These are phyloP conservation scores for Oceanodroma tethys DNA, from an alignment of 2,113 vertebrate species.

Conservation along the genomic window DNA sequence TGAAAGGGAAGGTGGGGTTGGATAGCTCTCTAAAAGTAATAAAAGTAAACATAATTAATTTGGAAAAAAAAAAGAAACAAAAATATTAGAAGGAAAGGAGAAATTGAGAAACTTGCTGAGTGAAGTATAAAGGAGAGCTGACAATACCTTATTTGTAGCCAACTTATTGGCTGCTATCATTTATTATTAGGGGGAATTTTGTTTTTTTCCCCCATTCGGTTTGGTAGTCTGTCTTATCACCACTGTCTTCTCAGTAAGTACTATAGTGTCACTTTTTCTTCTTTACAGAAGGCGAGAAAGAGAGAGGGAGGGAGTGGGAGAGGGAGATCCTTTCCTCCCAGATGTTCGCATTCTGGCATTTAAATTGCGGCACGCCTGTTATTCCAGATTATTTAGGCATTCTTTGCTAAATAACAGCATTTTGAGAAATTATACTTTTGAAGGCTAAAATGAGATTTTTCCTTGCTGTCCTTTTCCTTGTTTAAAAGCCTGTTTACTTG, in stretches of 20 bases:
- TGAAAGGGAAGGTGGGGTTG: background rate
- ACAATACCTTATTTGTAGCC: background rate
- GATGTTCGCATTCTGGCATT: background rate
- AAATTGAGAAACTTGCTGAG: background rate
- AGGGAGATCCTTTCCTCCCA: background rate
- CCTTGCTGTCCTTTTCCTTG: background rate
- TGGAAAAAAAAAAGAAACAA: background rate
- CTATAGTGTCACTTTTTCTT: background rate
- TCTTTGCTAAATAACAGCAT: background rate
- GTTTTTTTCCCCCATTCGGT: background rate
- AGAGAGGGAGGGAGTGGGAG: background rate
- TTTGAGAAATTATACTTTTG: background rate
- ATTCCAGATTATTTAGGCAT: background rate
- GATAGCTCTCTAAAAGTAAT: background rate
- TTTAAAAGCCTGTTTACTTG: background rate
- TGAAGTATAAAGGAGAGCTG: background rate
- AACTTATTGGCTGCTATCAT: background rate
- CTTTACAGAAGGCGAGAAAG: background rate
- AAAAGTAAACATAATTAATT: background rate
- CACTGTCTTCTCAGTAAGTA: background rate
- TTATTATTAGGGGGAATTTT: background rate
- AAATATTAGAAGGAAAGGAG: background rate
- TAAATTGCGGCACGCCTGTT: background rate
- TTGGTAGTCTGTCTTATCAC: background rate
- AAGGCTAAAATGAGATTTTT: background rate